Evolutionary conservation across 2,888 invertebrate species (phyloP).

Genomic region (Calameuta pallipes): DNA sequence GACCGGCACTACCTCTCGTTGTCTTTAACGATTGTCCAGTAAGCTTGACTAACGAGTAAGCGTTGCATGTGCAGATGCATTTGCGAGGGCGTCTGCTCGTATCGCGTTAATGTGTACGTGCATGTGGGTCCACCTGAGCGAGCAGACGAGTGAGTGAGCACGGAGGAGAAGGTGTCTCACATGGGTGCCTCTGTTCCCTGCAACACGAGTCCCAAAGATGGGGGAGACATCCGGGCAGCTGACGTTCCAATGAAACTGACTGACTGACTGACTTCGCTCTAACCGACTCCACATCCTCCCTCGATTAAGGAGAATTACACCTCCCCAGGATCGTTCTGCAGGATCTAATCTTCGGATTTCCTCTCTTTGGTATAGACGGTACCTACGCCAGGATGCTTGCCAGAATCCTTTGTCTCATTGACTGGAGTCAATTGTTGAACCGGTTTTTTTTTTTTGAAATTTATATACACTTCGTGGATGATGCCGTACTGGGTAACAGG

Average conservation of each 20-base stretch:
- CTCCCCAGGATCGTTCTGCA: slow-evolving; percentile 27
- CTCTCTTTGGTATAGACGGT: slow-evolving; percentile 2
- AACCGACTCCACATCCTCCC: slow-evolving; percentile 67
- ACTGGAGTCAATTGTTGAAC: background rate
- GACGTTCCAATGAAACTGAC: slow-evolving; percentile 64
- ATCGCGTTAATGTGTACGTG: slow-evolving; percentile 24
- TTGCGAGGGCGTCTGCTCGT: background rate
- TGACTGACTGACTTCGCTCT: slow-evolving; percentile 63
- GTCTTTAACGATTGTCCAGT: background rate
- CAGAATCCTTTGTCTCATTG: background rate
- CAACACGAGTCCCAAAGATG: slow-evolving; percentile 63
- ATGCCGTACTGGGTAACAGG: background rate
- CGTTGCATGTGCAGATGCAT: slow-evolving; percentile 23
- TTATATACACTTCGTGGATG: background rate
- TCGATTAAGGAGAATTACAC: slow-evolving; percentile 64
- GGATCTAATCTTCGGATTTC: slow-evolving; percentile 12
- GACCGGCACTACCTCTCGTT: background rate
- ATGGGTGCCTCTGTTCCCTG: slow-evolving; percentile 64
- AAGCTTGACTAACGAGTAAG: slow-evolving; percentile 1
- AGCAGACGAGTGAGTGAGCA: slow-evolving; percentile 44
- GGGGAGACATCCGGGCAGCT: slow-evolving; percentile 67
- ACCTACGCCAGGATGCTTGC: background rate
- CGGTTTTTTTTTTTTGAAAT: background rate
- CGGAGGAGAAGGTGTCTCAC: slow-evolving; percentile 65
- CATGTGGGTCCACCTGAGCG: slow-evolving; percentile 57